A percentile compares a stretch with the other conserved stretches of the same genome.
Evolutionary conservation across 2,113 vertebrate genomes (phyloP).

Genomic region (Takifugu flavidus): DNA sequence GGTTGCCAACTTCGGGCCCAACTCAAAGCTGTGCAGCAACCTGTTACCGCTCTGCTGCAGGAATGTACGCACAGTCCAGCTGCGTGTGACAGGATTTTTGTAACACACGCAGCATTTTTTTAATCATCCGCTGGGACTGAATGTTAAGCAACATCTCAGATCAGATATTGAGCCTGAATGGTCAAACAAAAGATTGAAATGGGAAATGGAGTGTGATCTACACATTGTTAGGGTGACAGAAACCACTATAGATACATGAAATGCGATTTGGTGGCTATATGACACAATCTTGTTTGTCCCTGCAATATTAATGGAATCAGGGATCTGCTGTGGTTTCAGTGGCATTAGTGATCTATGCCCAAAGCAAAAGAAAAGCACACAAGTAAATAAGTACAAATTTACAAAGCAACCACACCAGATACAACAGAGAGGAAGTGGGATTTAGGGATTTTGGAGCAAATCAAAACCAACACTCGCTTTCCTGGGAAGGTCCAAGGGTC

Average conservation of each 20-base stretch:
- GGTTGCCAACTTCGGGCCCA: slow-evolving; percentile 22
- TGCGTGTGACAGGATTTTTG: too few species aligned
- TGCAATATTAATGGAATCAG: background rate
- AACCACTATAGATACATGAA: too few species aligned
- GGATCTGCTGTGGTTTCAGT: slow-evolving; percentile 25
- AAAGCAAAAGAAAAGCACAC: slow-evolving; percentile 39
- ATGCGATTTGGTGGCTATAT: too few species aligned
- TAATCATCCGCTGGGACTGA: background rate
- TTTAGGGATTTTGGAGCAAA: slow-evolving; percentile 30
- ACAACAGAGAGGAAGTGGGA: slow-evolving; percentile 13
- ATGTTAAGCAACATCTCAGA: background rate
- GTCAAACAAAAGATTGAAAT: background rate
- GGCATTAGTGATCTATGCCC: background rate
- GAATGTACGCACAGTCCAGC: background rate
- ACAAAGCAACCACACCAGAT: slow-evolving; percentile 16
- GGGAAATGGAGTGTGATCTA: background rate
- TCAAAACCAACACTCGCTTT: slow-evolving; percentile 33
- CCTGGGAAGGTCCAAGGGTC: slow-evolving; percentile 22
- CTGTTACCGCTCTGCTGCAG: slow-evolving; percentile 22
- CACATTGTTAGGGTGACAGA: too few species aligned
- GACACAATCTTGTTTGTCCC: too few species aligned
- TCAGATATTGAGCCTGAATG: background rate
- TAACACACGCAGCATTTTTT: background rate
- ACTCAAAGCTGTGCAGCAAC: slow-evolving; percentile 26
- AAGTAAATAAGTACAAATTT: slow-evolving; percentile 24